phyloP scores from a whole-genome alignment of 2,113 vertebrate genomes.

The Ovibos moschatus region DNA sequence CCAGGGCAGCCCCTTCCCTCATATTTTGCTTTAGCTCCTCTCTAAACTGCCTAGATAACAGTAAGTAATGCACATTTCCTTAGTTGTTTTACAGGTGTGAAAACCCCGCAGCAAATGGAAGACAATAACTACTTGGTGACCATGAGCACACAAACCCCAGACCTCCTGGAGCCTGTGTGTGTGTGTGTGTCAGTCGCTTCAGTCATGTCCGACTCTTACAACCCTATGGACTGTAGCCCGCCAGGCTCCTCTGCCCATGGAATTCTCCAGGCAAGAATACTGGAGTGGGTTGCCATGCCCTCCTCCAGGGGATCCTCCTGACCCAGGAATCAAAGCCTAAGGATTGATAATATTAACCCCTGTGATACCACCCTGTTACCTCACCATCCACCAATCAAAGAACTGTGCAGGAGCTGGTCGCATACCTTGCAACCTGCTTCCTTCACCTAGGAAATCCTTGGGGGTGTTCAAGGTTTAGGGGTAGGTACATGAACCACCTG shows the following conservation, averaged over 20 bases:
- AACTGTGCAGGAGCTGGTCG: not conserved
- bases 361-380: not conserved
- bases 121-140: not conserved
- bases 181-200: rapidly evolving
- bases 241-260: not conserved
- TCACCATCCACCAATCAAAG: not conserved
- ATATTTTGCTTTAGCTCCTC: not conserved
- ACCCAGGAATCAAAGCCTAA: not conserved
- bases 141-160: not conserved
- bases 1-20: not conserved
- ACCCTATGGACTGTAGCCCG: not conserved
- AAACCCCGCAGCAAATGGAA: not conserved
- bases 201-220: rapidly evolving
- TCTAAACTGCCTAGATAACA: not conserved
- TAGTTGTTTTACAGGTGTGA: not conserved
- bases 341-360: not conserved
- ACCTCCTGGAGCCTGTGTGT: not conserved
- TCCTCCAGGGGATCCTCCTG: not conserved
- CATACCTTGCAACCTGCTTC: not conserved
- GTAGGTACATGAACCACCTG: not conserved
- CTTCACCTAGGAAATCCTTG: not conserved
- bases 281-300: not conserved
- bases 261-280: not conserved
- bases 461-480: not conserved
- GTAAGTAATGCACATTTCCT: not conserved